Conservation (phyloP, 2,888 invertebrate species). For the Chrysodeixis includens region DNA sequence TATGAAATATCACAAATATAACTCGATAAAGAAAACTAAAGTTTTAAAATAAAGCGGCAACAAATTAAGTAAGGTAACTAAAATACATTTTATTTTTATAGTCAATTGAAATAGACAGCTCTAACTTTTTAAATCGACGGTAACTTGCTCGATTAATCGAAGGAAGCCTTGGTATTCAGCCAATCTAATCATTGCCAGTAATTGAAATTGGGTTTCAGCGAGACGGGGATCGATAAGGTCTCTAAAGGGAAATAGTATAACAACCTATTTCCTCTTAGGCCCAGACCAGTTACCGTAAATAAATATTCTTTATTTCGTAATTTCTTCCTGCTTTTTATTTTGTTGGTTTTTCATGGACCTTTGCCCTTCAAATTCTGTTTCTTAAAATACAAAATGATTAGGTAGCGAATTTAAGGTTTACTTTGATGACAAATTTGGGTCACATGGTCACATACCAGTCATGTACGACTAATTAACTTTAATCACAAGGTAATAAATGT, state of each 20-base stretch:
- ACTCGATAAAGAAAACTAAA: too few relatives aligned
- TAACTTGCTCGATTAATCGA: conserved; percentile 7
- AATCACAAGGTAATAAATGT: neutral
- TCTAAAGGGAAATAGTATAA: conserved; percentile 7
- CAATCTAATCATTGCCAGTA: conserved; percentile 11
- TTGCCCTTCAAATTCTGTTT: too few relatives aligned
- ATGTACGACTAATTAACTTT: neutral
- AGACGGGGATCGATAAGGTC: neutral
- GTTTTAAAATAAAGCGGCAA: too few relatives aligned
- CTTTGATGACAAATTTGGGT: neutral
- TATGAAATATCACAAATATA: too few relatives aligned
- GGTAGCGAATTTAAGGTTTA: neutral
- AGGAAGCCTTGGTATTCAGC: conserved; percentile 8
- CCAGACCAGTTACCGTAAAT: neutral
- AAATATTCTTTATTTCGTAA: neutral
- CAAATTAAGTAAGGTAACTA: neutral
- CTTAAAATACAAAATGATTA: neutral
- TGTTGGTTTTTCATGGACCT: neutral
- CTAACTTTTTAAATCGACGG: neutral
- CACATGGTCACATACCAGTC: neutral
- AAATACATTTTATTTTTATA: neutral
- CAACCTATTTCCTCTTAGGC: conserved; percentile 6
- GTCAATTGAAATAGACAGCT: neutral
- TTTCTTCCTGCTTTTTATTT: neutral
- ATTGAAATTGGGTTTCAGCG: conserved; percentile 5